Conservation (phyloP, 2,113 vertebrate species). For the Osmerus mordax region DNA sequence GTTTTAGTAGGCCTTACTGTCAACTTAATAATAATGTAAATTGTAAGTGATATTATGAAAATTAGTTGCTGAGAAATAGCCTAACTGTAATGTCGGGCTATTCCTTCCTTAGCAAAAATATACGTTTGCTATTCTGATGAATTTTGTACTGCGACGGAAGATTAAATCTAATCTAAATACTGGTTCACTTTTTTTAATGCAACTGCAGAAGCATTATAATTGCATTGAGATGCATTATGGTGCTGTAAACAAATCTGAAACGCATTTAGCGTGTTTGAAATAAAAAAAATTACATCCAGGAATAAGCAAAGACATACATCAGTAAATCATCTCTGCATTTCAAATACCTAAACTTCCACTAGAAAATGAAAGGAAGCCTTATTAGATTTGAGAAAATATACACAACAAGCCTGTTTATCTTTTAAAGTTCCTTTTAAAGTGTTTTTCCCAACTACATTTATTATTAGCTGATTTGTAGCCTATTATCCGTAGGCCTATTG, state of each 20-base stretch:
- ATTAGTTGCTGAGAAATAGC: not conserved
- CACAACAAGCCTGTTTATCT: not conserved
- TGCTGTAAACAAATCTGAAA: too few species aligned
- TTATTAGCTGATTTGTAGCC: too few species aligned
- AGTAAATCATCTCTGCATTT: slow-evolving; percentile 12
- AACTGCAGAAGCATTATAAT: too few species aligned
- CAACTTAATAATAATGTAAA: not conserved
- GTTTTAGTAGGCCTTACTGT: slow-evolving; percentile 22
- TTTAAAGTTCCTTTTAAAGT: not conserved
- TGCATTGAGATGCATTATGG: too few species aligned
- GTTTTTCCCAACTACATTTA: not conserved
- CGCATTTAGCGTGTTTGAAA: slow-evolving; percentile 18
- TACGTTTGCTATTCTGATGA: slow-evolving; percentile 33
- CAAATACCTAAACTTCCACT: not conserved
- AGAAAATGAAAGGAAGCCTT: not conserved
- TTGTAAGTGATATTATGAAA: not conserved
- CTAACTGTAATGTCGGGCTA: slow-evolving; percentile 2
- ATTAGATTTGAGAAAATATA: not conserved
- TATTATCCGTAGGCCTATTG: not conserved
- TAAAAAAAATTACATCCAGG: not conserved
- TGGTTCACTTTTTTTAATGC: not conserved
- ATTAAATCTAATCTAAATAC: not conserved
- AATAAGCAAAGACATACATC: too few species aligned
- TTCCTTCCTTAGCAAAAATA: slow-evolving; percentile 11
- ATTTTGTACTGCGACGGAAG: slow-evolving; percentile 14